phyloP scores from a whole-genome alignment of 2,888 invertebrate genomes.

The Corythucha ciliata region DNA sequence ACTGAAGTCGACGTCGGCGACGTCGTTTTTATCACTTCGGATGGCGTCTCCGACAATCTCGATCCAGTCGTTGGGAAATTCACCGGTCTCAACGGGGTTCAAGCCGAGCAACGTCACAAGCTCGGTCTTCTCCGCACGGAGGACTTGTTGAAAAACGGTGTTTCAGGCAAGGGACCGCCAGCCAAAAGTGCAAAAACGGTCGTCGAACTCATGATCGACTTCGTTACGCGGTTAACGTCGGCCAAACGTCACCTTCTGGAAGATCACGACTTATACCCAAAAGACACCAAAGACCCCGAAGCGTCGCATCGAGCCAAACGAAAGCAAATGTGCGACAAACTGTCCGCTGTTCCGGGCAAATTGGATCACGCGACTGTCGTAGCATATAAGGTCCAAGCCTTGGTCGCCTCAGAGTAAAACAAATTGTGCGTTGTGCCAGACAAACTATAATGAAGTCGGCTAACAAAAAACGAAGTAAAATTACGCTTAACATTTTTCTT shows the following conservation, averaged over 20 bases:
- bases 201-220: conserved; percentile 65
- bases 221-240: conserved; percentile 64
- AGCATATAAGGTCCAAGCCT: conserved; percentile 65
- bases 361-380: conserved; percentile 80
- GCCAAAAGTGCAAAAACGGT: conserved; percentile 54
- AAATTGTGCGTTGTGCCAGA: too few relatives aligned
- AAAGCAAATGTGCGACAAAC: conserved; percentile 61
- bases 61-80: conserved; percentile 87
- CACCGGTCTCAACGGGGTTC: conserved; percentile 59
- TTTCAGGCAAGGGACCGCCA: conserved; percentile 53
- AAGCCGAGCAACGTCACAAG: conserved; percentile 65
- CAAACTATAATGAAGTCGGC: too few relatives aligned
- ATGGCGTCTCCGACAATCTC: conserved; percentile 82
- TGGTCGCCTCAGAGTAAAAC: too few relatives aligned
- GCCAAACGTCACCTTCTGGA: conserved; percentile 74
- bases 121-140: conserved; percentile 64
- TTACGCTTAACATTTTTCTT: too few relatives aligned
- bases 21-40: conserved; percentile 78
- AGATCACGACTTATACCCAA: conserved; percentile 61
- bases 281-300: conserved; percentile 43
- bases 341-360: conserved; percentile 73
- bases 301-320: conserved; percentile 54
- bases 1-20: conserved; percentile 70
- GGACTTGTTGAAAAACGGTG: conserved; percentile 60
- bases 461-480: too few relatives aligned